A percentile compares a stretch with the other conserved stretches of the same genome.
These are phyloP conservation scores for Ibycter americanus DNA, from an alignment of 2,797 vertebrate genomes.

Conservation along the genomic window DNA sequence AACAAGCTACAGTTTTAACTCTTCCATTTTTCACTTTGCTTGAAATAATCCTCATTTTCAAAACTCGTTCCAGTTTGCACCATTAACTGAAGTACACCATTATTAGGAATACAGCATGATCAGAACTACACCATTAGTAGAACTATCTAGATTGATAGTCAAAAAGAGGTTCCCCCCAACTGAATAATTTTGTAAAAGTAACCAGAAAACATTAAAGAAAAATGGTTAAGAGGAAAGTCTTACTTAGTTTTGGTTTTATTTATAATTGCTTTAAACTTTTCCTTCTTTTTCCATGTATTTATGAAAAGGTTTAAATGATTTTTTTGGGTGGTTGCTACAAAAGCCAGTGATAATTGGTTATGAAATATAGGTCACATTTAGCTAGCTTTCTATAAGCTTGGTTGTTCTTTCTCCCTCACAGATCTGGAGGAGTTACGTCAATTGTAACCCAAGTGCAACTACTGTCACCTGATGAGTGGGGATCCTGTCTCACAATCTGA, in stretches of 20 bases:
- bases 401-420: not conserved
- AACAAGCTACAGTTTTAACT: not conserved
- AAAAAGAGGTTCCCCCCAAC: not conserved
- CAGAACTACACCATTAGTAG: not conserved
- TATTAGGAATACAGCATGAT: not conserved
- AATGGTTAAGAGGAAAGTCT: not conserved
- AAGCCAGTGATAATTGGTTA: not conserved
- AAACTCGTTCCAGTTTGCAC: not conserved
- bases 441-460: fast-evolving
- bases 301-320: not conserved
- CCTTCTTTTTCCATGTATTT: not conserved
- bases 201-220: not conserved
- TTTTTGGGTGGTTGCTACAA: not conserved
- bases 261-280: not conserved
- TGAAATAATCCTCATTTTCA: not conserved
- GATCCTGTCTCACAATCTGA: not conserved
- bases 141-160: not conserved
- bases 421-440: not conserved
- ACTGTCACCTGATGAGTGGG: not conserved
- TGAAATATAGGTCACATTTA: not conserved
- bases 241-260: not conserved
- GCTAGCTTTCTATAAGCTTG: not conserved
- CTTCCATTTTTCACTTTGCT: not conserved
- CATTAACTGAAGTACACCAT: not conserved
- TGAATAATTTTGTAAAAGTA: not conserved